Evolutionary conservation across 2,113 vertebrate species (phyloP), one percentile per base, ranked within the genome.

Genomic region (Gymnogyps californianus): DNA sequence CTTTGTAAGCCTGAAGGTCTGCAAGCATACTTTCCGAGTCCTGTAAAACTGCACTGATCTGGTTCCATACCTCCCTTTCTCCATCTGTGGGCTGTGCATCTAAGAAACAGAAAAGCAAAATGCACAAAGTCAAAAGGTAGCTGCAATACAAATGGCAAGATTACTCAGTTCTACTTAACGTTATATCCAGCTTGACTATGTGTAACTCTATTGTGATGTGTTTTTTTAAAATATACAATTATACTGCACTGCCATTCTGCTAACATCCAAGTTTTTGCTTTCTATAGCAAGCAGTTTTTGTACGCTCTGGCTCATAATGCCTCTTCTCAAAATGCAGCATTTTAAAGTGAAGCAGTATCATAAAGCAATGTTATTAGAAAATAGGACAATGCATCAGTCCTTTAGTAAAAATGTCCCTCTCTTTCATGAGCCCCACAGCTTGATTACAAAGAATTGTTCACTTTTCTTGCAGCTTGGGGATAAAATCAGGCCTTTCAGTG

Each of bases 51-150:
- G 99, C 98, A 83, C 99, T 99, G 98, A 99, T 99, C 97, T 99
- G 99, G 98, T 99, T 99, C 99, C 99, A 99, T 74, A 99, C 98
- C 15, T 99, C 99, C 28, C 98, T 97, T 96, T 99, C 99, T 88
- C 99, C 98, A 57, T 99, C 99, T 19, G 99, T 99, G n/a, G 99
- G 99, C 97, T 99, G 99, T 75, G 99, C 99, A 98, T 99, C 99
- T 99, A 87, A 47, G 52, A 59, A 96, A 91, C 34, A 93, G 54
- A 90, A 80, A 95, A 95, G 96, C 42, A 83, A 95, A 94, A 93
- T 17, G 54, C n/a, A 91, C 29, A 11, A 67, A 51, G 69, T 80
- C 69, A 69, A 70, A 83, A 96, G 57, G 91, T 25, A 91, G 51
- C 67, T 26, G 49, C 24, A 64, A 34, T 32, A 66, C 24, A 57